Evolutionary conservation across 2,797 vertebrate genomes (phyloP).

Genomic region (Centropyge bicolor): DNA sequence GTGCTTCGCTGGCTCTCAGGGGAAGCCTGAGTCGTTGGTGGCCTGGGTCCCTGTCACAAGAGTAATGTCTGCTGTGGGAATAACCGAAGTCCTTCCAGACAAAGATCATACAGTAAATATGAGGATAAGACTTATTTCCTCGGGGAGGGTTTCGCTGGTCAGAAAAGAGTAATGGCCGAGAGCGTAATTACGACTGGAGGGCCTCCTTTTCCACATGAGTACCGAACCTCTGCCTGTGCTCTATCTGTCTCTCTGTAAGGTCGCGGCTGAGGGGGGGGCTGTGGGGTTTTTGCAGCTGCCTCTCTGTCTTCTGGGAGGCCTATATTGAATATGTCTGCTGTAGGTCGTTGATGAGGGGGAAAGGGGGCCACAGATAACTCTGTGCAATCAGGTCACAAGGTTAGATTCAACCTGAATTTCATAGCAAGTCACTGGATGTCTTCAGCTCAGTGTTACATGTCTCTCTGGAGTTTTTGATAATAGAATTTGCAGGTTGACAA

Average conservation of each 20-base stretch:
- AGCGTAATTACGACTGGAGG: slow-evolving; percentile 72
- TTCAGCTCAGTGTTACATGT: neutral
- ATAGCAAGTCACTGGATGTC: neutral
- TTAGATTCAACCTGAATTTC: slow-evolving; percentile 7
- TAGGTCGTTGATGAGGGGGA: slow-evolving; percentile 31
- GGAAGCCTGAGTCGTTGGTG: slow-evolving; percentile 57
- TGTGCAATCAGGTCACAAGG: slow-evolving; percentile 17
- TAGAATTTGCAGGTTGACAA: neutral
- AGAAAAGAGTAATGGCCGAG: slow-evolving; percentile 69
- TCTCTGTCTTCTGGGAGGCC: slow-evolving; percentile 36
- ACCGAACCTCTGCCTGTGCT: slow-evolving; percentile 46
- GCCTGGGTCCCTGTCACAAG: slow-evolving; percentile 49
- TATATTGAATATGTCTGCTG: slow-evolving; percentile 34
- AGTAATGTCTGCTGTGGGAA: slow-evolving; percentile 63
- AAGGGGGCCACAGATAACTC: slow-evolving; percentile 15
- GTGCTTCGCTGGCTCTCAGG: slow-evolving; percentile 46
- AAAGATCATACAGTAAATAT: slow-evolving; percentile 70
- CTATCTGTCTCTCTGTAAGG: slow-evolving; percentile 45
- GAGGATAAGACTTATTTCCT: slow-evolving; percentile 61
- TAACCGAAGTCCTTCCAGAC: slow-evolving; percentile 43
- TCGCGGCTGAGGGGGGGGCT: slow-evolving; percentile 38
- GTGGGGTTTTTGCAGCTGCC: slow-evolving; percentile 42
- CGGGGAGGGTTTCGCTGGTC: slow-evolving; percentile 51
- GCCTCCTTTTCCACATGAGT: slow-evolving; percentile 64
- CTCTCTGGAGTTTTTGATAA: too few relatives aligned